These are phyloP conservation scores for Scytalopus superciliaris DNA, from an alignment of 2,113 vertebrate species.

Conservation along the genomic window DNA sequence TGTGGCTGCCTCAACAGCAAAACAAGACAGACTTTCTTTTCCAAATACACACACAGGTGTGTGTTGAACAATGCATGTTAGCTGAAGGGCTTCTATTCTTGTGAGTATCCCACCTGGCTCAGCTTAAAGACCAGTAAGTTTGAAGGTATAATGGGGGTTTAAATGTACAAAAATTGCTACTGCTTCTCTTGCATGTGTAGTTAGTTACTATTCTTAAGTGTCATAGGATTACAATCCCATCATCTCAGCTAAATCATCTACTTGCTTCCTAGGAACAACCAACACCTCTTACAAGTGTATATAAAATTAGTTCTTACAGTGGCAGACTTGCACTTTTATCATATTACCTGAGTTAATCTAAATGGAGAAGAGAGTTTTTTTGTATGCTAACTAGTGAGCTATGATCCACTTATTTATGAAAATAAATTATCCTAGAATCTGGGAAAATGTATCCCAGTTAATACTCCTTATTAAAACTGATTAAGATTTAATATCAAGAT, in stretches of 20 bases:
- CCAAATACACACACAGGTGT: slow-evolving; percentile 77
- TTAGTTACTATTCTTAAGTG: slow-evolving; percentile 26
- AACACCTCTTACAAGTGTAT: not conserved
- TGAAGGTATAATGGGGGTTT: slow-evolving; percentile 17
- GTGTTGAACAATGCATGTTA: not conserved
- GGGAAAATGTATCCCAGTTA: slow-evolving; percentile 2
- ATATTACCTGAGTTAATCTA: not conserved
- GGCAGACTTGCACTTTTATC: not conserved
- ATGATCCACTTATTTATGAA: not conserved
- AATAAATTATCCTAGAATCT: not conserved
- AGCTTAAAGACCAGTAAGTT: slow-evolving; percentile 46
- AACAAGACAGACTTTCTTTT: slow-evolving; percentile 74
- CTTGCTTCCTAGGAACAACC: not conserved
- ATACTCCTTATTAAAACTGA: slow-evolving; percentile 2
- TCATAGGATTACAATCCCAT: slow-evolving; percentile 30
- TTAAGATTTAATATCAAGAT: not conserved
- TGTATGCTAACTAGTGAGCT: not conserved
- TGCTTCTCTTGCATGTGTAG: not conserved
- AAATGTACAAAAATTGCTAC: slow-evolving; percentile 33
- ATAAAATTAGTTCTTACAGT: not conserved
- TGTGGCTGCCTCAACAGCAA: slow-evolving; percentile 68
- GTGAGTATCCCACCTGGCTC: slow-evolving; percentile 44
- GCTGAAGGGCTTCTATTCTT: slow-evolving; percentile 56
- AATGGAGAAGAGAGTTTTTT: slow-evolving; percentile 8
- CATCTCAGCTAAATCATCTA: not conserved